Conservation (phyloP, 2,797 vertebrate species). For the Alca torda region DNA sequence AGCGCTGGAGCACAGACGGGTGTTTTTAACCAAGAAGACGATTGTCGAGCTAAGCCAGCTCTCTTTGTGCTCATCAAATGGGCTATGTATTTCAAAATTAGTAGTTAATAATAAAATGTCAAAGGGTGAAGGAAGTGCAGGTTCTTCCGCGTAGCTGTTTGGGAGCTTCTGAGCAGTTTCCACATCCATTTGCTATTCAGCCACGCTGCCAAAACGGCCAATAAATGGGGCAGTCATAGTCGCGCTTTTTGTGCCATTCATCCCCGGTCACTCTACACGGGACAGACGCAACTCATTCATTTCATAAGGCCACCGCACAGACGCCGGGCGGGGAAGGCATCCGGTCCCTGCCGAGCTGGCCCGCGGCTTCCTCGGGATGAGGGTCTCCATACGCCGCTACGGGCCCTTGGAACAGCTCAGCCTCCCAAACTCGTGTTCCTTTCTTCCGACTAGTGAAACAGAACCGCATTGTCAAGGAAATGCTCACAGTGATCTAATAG, state of each 20-base stretch:
- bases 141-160: constrained; percentile 54
- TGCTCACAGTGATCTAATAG: constrained; percentile 66
- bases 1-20: neutral
- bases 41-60: neutral
- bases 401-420: neutral
- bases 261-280: neutral
- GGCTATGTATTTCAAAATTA: constrained; percentile 24
- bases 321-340: neutral
- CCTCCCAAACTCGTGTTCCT: neutral
- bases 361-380: neutral
- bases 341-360: neutral
- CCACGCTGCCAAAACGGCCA: constrained; percentile 2
- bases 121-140: constrained; percentile 61
- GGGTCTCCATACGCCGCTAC: neutral
- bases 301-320: constrained; percentile 5
- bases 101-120: constrained; percentile 51
- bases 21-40: neutral
- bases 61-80: constrained; percentile 3
- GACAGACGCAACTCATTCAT: constrained; percentile 35
- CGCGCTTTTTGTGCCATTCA: constrained; percentile 36
- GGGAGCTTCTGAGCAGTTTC: constrained; percentile 46
- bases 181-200: constrained; percentile 54
- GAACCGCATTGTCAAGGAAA: constrained; percentile 16
- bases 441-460: neutral
- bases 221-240: constrained; percentile 54